Base-by-base conservation (phyloP, 1,140 invertebrate species). In the Nautilus pompilius region DNA sequence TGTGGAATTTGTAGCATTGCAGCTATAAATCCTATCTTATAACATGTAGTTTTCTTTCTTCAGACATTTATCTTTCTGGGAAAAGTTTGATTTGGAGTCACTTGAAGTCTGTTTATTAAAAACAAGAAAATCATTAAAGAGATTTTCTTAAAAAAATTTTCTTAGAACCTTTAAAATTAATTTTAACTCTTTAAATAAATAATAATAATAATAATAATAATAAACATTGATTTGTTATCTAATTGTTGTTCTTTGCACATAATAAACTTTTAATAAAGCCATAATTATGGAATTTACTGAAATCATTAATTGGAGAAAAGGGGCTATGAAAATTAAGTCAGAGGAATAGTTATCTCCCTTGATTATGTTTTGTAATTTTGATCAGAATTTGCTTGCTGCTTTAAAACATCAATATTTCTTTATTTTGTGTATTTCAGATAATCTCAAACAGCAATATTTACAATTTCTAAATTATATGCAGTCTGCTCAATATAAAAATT, bases 391-490 rank as follows among this genome's bases (percentile, higher is more conserved):
- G n/a, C n/a, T 41, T 41, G 36, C n/a, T 41, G n/a, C n/a, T 13
- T 41, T 41, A 41, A 13, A 41, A 15, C 13, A n/a, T 15, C 13
- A 15, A 41, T 41, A 41, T 17, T 29, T 2, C 32, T 32, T 13
- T 3, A 1, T 13, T 15, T 30, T 54, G 15, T 29, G 5, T 66
- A 20, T 70, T 71, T 29, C 67, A 79, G 77, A 95, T 80, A 86
- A 89, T 76, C 92, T 90, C 76, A 88, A 90, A 71, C 87, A 90
- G 73, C 91, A 95, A 81, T 93, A 92, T 78, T 87, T 94, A 85
- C 84, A 88, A 26, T 90, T 91, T 83, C 84, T 96, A 49, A 86
- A 90, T 65, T 87, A 87, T 55, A 93, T 97, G 90, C 90, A 90
- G 81, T 87, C 87, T 62, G 87, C 90, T 2, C 83, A 87, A 15